Conservation (phyloP, 2,797 vertebrate species). For the Diplodus puntazzo region DNA sequence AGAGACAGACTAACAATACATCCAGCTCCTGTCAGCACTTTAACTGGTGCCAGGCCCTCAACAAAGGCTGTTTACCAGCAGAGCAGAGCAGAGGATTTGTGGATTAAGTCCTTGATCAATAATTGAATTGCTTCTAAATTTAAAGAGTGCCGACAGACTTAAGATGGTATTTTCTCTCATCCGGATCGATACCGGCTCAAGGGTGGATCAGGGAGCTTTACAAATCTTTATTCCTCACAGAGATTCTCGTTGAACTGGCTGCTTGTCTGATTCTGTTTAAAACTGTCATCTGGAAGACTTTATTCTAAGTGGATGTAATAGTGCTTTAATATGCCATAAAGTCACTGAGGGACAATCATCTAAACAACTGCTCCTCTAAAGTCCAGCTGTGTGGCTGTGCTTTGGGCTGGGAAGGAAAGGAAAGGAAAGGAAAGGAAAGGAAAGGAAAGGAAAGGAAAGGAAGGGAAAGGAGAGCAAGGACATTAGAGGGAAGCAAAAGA, state of each 20-base stretch:
- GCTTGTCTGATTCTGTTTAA: neutral
- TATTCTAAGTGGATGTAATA: neutral
- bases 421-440: neutral
- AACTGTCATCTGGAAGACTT: no score
- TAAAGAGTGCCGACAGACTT: conserved; percentile 20
- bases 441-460: neutral
- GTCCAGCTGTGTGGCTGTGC: neutral
- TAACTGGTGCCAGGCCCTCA: conserved; percentile 9
- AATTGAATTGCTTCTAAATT: conserved; percentile 35
- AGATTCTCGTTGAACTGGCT: neutral
- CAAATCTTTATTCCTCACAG: neutral
- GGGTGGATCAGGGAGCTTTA: neutral
- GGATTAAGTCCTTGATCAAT: conserved; percentile 26
- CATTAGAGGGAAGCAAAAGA: no score
- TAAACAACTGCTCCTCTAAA: neutral
- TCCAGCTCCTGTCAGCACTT: conserved; percentile 52
- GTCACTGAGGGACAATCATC: neutral
- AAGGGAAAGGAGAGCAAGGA: no score
- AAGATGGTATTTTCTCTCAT: neutral
- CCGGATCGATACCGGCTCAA: neutral
- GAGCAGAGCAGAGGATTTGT: conserved; percentile 6
- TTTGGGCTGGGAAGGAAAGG: neutral
- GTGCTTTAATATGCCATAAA: neutral
- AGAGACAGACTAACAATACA: conserved; percentile 17
- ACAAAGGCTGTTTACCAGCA: conserved; percentile 58